Evolutionary conservation across 2,797 vertebrate genomes (phyloP).

Genomic region (Spinibarbus caldwelli): DNA sequence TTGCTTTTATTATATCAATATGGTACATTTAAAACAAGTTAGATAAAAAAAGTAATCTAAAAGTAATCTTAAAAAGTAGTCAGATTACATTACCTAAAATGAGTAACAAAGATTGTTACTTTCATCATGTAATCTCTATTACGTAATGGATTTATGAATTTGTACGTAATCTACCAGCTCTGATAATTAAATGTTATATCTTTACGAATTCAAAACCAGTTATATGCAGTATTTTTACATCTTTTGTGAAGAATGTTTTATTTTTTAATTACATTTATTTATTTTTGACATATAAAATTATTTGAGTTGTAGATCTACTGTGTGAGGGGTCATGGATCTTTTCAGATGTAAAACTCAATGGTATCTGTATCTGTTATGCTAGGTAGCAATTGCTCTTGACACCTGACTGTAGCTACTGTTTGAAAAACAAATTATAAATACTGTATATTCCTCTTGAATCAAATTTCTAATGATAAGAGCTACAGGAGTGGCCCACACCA

Average conservation of each 20-base stretch:
- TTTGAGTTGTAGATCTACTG: background rate
- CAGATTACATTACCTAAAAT: background rate
- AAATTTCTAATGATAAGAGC: slow-evolving; percentile 23
- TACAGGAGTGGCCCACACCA: background rate
- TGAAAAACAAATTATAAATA: slow-evolving; percentile 8
- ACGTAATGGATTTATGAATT: background rate
- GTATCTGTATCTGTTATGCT: background rate
- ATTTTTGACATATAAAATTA: background rate
- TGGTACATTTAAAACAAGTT: too few species aligned
- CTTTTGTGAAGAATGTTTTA: background rate
- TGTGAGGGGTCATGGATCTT: background rate
- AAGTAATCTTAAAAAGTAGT: too few species aligned
- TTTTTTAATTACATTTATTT: background rate
- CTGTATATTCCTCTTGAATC: slow-evolving; percentile 18
- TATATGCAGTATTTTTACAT: background rate
- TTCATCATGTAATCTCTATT: background rate
- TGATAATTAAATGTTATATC: background rate
- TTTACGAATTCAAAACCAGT: background rate
- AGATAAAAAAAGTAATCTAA: background rate
- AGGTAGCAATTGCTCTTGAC: slow-evolving; percentile 22
- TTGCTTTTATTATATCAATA: too few species aligned
- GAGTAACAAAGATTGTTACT: too few species aligned
- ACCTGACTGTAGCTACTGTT: slow-evolving; percentile 16
- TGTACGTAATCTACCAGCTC: background rate
- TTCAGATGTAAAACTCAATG: background rate